These are phyloP conservation scores for Caligus rogercresseyi DNA, from an alignment of 1,140 invertebrate species.

Conservation along the genomic window DNA sequence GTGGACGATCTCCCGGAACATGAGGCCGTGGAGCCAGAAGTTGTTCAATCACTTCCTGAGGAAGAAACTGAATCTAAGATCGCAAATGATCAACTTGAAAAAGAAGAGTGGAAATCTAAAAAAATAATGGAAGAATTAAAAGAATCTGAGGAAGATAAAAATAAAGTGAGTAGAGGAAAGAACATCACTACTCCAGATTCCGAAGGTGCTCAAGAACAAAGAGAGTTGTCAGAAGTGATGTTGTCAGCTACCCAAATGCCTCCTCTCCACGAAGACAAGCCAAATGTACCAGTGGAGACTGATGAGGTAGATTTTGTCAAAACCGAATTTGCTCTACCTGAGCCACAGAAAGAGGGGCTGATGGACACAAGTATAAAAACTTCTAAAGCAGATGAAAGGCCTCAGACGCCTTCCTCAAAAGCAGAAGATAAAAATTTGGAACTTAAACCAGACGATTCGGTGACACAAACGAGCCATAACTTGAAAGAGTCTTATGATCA, in stretches of 20 bases:
- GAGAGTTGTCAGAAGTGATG: constrained; percentile 6
- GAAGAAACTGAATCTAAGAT: constrained; percentile 22
- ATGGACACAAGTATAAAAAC: too few species aligned
- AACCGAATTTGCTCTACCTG: too few species aligned
- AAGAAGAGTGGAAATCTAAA: constrained; percentile 10
- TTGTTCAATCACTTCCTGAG: background rate
- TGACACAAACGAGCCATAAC: too few species aligned
- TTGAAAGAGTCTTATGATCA: too few species aligned
- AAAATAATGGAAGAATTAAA: constrained; percentile 15
- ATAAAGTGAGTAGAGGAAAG: constrained; percentile 21
- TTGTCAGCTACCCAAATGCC: background rate
- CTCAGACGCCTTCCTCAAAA: too few species aligned
- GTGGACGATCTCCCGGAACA: constrained; percentile 27
- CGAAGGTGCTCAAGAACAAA: constrained; percentile 13
- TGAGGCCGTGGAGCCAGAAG: constrained; percentile 19
- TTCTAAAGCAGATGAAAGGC: too few species aligned
- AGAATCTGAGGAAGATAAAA: constrained; percentile 20
- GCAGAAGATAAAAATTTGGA: too few species aligned
- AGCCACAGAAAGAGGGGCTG: too few species aligned
- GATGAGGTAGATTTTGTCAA: background rate
- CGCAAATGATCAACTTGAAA: constrained; percentile 21
- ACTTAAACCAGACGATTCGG: too few species aligned
- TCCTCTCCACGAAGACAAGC: background rate
- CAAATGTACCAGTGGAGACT: background rate
- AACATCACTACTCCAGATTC: constrained; percentile 6